These are phyloP conservation scores for Lateolabrax maculatus DNA, from an alignment of 2,797 vertebrate species.

Conservation along the genomic window DNA sequence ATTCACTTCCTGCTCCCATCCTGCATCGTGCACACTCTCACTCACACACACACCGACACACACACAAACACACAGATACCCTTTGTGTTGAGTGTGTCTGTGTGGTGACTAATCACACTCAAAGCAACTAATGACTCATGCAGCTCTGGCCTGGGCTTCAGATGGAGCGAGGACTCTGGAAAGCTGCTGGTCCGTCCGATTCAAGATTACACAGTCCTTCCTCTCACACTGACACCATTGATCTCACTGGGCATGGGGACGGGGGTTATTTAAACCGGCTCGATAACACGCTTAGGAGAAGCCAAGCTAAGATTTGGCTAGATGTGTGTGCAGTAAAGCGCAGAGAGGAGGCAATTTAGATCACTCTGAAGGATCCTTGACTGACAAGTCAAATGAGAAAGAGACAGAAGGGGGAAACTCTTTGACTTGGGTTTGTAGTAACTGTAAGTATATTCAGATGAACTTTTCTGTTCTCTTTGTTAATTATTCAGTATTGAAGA, in stretches of 20 bases:
- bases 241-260: slow-evolving; percentile 54
- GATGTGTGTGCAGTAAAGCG: slow-evolving; percentile 23
- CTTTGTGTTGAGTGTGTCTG: slow-evolving; percentile 51
- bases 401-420: slow-evolving; percentile 6
- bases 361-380: slow-evolving; percentile 28
- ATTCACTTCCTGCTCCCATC: slow-evolving; percentile 36
- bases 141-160: slow-evolving; percentile 54
- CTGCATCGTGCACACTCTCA: slow-evolving; percentile 10
- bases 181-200: slow-evolving; percentile 61
- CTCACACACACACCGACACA: slow-evolving; percentile 12
- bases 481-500: slow-evolving; percentile 45
- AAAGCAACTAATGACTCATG: slow-evolving; percentile 79
- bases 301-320: slow-evolving; percentile 51
- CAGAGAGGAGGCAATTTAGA: slow-evolving; percentile 37
- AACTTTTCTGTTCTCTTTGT: slow-evolving; percentile 18
- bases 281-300: slow-evolving; percentile 33
- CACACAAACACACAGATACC: slow-evolving; percentile 44
- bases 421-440: slow-evolving; percentile 4
- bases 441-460: neutral
- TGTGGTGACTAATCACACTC: slow-evolving; percentile 76
- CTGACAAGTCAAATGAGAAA: slow-evolving; percentile 4
- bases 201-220: slow-evolving; percentile 63
- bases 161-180: slow-evolving; percentile 56
- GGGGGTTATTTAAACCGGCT: slow-evolving; percentile 61
- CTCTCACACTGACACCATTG: slow-evolving; percentile 69